Conservation (phyloP, 2,113 vertebrate genomes). For the Abramis brama region DNA sequence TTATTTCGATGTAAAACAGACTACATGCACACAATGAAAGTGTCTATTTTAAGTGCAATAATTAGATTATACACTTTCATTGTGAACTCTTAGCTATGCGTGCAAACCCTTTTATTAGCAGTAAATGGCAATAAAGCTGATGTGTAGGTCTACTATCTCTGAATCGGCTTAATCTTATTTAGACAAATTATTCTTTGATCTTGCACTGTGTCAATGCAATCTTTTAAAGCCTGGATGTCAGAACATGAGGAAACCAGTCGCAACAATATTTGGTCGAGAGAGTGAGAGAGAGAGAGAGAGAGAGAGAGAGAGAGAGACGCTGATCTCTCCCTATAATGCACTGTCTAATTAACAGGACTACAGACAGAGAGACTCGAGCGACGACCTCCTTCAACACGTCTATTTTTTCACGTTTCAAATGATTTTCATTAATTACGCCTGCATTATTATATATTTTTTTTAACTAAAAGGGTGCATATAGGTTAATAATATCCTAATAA, state of each 20-base stretch:
- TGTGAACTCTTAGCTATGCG: not conserved
- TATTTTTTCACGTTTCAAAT: not conserved
- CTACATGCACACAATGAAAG: not conserved
- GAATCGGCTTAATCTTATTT: not conserved
- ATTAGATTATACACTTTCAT: not conserved
- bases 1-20: not conserved
- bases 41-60: not conserved
- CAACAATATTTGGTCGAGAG: constrained; percentile 10
- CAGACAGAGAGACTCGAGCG: not conserved
- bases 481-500: not conserved
- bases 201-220: constrained; percentile 30
- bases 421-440: not conserved
- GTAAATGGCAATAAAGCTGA: not conserved
- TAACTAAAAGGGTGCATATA: not conserved
- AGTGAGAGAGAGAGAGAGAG: not conserved
- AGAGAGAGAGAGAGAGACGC: not conserved
- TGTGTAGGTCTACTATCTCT: too few relatives aligned
- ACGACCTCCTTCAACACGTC: not conserved
- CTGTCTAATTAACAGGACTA: constrained; percentile 14
- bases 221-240: constrained; percentile 37
- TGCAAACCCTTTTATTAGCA: not conserved
- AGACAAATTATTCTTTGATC: constrained; percentile 22
- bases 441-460: not conserved
- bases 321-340: not conserved
- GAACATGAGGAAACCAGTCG: constrained; percentile 46